These are phyloP conservation scores for Entomyzon cyanotis DNA, from an alignment of 2,113 vertebrate genomes.

Conservation along the genomic window DNA sequence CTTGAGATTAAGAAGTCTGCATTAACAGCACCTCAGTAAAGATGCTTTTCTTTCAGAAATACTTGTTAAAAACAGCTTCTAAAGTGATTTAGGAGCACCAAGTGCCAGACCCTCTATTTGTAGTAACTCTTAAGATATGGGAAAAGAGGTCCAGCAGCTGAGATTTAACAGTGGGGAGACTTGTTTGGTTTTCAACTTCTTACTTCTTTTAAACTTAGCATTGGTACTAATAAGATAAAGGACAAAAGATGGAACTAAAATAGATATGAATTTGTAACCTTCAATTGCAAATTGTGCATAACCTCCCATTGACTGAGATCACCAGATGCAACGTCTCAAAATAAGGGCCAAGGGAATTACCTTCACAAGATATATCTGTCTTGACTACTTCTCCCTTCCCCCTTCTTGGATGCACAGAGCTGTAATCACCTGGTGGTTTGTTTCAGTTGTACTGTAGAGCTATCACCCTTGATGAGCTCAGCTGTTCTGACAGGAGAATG, in stretches of 20 bases:
- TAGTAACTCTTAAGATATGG: not conserved
- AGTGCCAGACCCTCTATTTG: not conserved
- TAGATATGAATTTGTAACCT: not conserved
- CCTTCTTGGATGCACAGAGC: not conserved
- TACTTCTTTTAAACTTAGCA: not conserved
- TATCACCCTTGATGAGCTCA: not conserved
- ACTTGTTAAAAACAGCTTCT: not conserved
- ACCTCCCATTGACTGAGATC: not conserved
- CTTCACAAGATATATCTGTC: not conserved
- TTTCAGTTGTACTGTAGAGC: not conserved
- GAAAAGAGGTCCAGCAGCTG: not conserved
- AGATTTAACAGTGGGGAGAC: not conserved
- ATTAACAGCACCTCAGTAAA: not conserved
- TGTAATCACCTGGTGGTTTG: not conserved
- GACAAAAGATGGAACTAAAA: not conserved
- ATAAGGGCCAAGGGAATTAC: not conserved
- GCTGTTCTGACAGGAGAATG: not conserved
- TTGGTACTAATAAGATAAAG: not conserved
- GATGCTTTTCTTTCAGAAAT: not conserved
- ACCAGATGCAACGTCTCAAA: not conserved
- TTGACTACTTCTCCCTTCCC: not conserved
- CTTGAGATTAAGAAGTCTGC: not conserved
- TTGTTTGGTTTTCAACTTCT: not conserved
- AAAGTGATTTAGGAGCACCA: slow-evolving; percentile 17
- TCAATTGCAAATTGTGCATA: not conserved